Base-by-base conservation (phyloP, 2,113 vertebrate species). In the Actenoides lindsayi region DNA sequence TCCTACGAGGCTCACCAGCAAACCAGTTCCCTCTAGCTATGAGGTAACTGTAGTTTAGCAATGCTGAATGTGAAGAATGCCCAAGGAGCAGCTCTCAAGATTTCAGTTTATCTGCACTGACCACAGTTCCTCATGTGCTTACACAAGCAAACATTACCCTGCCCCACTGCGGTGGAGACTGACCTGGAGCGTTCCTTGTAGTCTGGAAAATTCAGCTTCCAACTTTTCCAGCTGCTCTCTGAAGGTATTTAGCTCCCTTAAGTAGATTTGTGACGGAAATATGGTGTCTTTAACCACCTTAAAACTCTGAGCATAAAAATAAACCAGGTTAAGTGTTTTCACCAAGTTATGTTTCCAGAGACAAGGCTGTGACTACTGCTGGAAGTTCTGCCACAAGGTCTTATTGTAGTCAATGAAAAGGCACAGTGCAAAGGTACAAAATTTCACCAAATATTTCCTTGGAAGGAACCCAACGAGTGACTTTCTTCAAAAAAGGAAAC, bases 121-220 rank as follows among this genome's bases (percentile, higher is more conserved):
- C 5, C n/a, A 39, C 48, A 25, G 9, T 2, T 41, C 80, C 57
- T 83, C 8, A 30, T 3, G 1, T 13, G 8, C 17, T 63, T 73
- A 44, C 54, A 13, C 14, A 54, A 39, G 15, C 7, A 56, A 42
- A 33, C 6, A 2, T 44, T 2, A 15, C 51, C 80, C 67, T 48
- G 16, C 75, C 69, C 56, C 60, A 28, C 30, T 6, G 3, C 1
- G 9, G 13, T 17, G 39, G n/a, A 42, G 18, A 94, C 97, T 90
- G 53, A 98, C 98, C 98, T 98, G 97, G 18, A 98, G 53, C 11
- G 70, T 54, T 94, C 82, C 94, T 56, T 97, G 98, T n/a, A 99
- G 94, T 48, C 96, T 97, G 63, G 82, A 90, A 69, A 99, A 94
- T 84, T 99, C 98, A 48, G 35, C 89, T 97, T 99, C 98, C 93